Evolutionary conservation across 1,140 invertebrate genomes (phyloP), one percentile per base, ranked within the genome.

Genomic region (Gryllus bimaculatus): DNA sequence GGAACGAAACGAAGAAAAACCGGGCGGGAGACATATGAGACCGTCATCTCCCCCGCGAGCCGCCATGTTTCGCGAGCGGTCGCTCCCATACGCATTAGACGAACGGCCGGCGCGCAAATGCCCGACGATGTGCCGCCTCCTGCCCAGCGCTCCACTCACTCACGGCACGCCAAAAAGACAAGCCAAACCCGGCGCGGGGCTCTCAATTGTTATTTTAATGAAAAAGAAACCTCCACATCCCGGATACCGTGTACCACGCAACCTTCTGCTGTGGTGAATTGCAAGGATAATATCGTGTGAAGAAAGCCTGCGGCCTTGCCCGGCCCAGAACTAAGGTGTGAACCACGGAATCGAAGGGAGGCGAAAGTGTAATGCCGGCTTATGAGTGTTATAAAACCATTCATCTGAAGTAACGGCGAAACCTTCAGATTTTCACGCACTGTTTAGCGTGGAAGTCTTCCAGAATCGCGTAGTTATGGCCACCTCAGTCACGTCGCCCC

Each of bases 331-430:
- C 54, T 66, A 66, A 66, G 54, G 54, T 66, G 54, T 66, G 54
- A 66, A 66, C 54, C 54, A 66, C 54, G 54, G 54, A 66, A 13
- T 66, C 54, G 54, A 66, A 18, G 10, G 54, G 54, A 7, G 54
- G 54, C 10, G 54, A 66, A 66, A 66, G 54, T 66, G 54, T 66
- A 66, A 66, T 66, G 54, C 2, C 54, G 18, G 54, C 54, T 66
- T 66, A 66, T 66, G 54, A 66, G 54, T 66, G 54, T 66, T 66
- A 66, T 66, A 66, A 66, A 66, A 66, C 54, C 54, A 66, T 66
- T 66, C 54, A 66, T 66, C 54, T 66, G 54, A 66, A 18, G 54
- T 66, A 66, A 66, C 54, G 54, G 54, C 54, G 54, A 66, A 66
- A 66, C 54, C 54, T 66, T 66, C 54, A 7, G 18, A 66, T 10